Evolutionary conservation across 1,140 invertebrate genomes (phyloP), one percentile per base, ranked within the genome.

Genomic region (Rhyacophila brunnea): DNA sequence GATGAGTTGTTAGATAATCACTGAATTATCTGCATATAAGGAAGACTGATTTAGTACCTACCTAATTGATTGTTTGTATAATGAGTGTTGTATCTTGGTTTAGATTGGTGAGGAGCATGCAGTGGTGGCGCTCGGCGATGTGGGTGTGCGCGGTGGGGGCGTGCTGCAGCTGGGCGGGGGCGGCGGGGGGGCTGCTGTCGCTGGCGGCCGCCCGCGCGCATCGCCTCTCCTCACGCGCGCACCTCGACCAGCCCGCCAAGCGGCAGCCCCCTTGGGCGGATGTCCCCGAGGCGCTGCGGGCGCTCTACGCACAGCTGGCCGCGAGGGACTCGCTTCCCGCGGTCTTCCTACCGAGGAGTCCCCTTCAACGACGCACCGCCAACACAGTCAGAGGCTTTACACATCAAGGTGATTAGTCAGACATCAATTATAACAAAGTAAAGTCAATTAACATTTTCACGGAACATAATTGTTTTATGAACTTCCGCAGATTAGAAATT

Each of bases 321-420:
- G 79, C 80, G 52, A 68, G 76, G 53, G 48, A 68, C 40, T 67
- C 75, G 38, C 68, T 79, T 32, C 84, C 83, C 62, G 84, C 81
- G 52, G 75, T 83, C 19, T 78, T 82, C 62, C 80, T 90, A 47
- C 86, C 87, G 50, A 85, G 85, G 65, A 84, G 85, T 60, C 88
- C 87, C 48, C 74, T 86, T 56, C 78, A 86, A 61, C 80, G 83
- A 9, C 79, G 82, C 56, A 83, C 83, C 51, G 90, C 92, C 56
- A 95, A 95, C 75, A 95, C 92, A 35, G 88, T 93, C 34, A 80
- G 92, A 64, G 91, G 89, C 74, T 95, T 91, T 79, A 81, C 84
- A 65, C 91, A 94, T 79, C 75, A 84, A 76, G 88, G 89, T 91
- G 11, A 45, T 20, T 18, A 15, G n/a, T n/a, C n/a, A n/a, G n/a